Evolutionary conservation across 2,888 invertebrate species (phyloP), one percentile per base, ranked within the genome.

Genomic region (Dermolepida albohirtum): DNA sequence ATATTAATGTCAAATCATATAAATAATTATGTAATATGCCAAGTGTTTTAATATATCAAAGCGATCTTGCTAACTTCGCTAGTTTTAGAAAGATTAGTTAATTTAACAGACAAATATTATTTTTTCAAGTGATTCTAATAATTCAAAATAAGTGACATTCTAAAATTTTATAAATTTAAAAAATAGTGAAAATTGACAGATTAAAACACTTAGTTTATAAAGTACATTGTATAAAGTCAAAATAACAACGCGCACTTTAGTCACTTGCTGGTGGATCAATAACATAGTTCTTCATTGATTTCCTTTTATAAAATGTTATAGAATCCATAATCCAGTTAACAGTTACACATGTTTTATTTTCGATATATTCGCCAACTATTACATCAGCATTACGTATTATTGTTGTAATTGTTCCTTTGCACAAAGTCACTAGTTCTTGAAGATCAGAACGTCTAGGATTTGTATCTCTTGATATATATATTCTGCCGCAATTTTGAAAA

Each of bases 291-390:
- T 55, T 68, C 22, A 68, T 39, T 1, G 65, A 52, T 34, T 68
- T 65, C 12, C 34, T 57, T 17, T 57, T 68, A 16, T 68, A 64
- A 59, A 57, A 65, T 16, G 51, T 59, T 66, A 91, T 88, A 51
- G 87, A 88, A 81, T 90, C 90, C 59, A 90, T 81, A 22, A 90
- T 79, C 90, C 90, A 91, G 51, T 81, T 82, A 73, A 88, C 88
- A 64, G 82, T 84, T 0, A 90, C 79, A 71, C 87, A 88, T 5
- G 81, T 75, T 22, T 74, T 73, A n/a, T 78, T 72, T 8, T 70
- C 64, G 0, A 75, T 64, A 12, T 71, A 71, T 47, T 82, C 82
- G 0, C 89, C 90, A 40, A 91, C 81, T 8, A 87, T 78, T 65
- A 89, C 84, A 75, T 84, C 83, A 0, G 90, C 89, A 51, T 81